A percentile compares a stretch with the other conserved stretches of the same genome.
phyloP scores from a whole-genome alignment of 2,113 vertebrate genomes.

The Tonatia bakeri region DNA sequence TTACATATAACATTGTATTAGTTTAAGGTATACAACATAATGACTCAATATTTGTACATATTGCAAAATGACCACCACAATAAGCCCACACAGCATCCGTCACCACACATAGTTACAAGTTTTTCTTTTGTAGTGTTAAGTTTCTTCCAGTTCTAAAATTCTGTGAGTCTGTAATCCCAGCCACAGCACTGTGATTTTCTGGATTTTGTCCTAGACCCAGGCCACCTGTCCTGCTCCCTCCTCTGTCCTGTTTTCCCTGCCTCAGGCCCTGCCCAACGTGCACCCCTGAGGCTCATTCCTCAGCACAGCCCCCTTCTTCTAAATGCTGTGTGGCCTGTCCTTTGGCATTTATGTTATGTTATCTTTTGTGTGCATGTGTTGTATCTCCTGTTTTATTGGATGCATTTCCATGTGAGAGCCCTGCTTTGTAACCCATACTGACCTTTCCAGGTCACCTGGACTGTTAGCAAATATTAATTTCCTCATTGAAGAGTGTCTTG shows the following conservation, averaged over 20 bases:
- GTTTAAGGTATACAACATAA: background rate
- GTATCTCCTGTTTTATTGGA: background rate
- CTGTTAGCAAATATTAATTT: constrained; percentile 1
- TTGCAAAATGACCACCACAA: background rate
- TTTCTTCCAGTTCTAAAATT: background rate
- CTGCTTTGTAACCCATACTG: background rate
- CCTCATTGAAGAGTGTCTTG: background rate
- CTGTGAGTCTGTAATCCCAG: background rate
- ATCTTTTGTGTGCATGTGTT: background rate
- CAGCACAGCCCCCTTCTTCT: background rate
- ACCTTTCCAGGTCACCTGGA: background rate
- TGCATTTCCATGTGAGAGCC: background rate
- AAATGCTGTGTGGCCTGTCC: background rate
- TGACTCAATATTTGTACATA: background rate
- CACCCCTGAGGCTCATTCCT: background rate
- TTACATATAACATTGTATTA: background rate
- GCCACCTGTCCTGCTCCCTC: background rate
- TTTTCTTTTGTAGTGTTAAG: background rate
- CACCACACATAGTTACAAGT: background rate
- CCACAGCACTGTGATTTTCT: background rate
- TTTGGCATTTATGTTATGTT: background rate
- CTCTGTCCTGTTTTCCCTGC: background rate
- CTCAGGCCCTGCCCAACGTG: too few species aligned
- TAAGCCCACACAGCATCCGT: background rate
- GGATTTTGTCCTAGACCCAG: background rate